phyloP scores from a whole-genome alignment of 2,113 vertebrate genomes.

The Notiomystis cincta region DNA sequence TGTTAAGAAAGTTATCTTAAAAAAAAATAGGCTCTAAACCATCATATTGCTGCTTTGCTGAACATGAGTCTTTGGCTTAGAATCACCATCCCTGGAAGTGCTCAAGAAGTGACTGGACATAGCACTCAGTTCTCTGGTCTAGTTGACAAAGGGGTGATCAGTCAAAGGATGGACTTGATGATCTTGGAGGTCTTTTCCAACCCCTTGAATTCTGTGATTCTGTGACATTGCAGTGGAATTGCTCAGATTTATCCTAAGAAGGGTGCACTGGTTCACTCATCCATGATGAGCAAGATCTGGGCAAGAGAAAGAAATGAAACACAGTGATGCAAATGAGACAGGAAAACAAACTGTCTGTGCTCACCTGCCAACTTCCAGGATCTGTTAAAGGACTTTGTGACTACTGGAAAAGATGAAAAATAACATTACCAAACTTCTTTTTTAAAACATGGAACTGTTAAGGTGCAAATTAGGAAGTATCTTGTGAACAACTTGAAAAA shows the following conservation, averaged over 20 bases:
- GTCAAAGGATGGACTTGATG: not conserved
- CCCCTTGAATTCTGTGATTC: no score
- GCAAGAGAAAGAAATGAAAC: not conserved
- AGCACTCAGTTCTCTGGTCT: not conserved
- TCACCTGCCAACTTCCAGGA: not conserved
- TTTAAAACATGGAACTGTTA: not conserved
- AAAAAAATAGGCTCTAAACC: not conserved
- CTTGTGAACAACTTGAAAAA: not conserved
- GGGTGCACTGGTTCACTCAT: accelerated
- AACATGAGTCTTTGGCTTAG: not conserved
- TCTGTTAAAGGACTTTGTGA: not conserved
- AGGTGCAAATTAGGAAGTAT: not conserved
- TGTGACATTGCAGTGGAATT: not conserved
- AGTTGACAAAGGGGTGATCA: not conserved
- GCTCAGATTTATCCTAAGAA: not conserved
- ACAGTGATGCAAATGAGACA: not conserved
- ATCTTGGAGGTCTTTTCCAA: not conserved
- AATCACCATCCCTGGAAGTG: not conserved
- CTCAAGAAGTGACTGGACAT: accelerated
- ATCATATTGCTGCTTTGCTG: not conserved
- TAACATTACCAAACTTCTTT: not conserved
- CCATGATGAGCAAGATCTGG: not conserved
- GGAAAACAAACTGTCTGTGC: accelerated
- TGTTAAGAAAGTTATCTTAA: not conserved
- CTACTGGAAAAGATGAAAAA: not conserved